Evolutionary conservation across 2,113 vertebrate genomes (phyloP).

Genomic region (Pachypanchax playfairii): DNA sequence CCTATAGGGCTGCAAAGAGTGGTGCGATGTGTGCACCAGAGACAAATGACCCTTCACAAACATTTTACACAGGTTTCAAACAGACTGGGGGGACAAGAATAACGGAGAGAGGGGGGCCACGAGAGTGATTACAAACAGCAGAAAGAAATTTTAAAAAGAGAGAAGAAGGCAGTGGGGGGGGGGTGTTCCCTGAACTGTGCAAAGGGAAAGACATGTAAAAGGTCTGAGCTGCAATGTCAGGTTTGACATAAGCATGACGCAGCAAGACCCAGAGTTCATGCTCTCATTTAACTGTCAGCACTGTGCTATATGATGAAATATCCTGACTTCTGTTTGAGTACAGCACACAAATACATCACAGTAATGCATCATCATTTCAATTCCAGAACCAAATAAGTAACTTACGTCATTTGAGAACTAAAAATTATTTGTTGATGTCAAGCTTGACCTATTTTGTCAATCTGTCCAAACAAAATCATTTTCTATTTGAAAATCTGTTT

Average conservation of each 20-base stretch:
- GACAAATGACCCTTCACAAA: slow-evolving; percentile 24
- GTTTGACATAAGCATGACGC: slow-evolving; percentile 23
- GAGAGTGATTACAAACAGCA: slow-evolving; percentile 28
- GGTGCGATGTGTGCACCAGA: slow-evolving; percentile 11
- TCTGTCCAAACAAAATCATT: too few relatives aligned
- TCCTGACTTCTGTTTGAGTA: neutral
- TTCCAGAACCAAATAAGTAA: slow-evolving; percentile 28
- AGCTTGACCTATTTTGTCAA: neutral
- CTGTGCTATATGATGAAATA: neutral
- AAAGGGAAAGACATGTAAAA: slow-evolving; percentile 54
- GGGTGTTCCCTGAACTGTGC: slow-evolving; percentile 30
- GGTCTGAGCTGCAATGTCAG: slow-evolving; percentile 51
- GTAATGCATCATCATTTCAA: slow-evolving; percentile 30
- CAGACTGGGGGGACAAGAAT: slow-evolving; percentile 34
- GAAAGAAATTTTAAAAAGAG: slow-evolving; percentile 5
- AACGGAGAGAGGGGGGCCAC: neutral
- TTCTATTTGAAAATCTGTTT: too few relatives aligned
- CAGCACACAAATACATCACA: slow-evolving; percentile 33
- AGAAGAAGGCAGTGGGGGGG: neutral
- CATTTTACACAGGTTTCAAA: slow-evolving; percentile 40
- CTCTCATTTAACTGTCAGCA: neutral
- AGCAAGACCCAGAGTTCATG: slow-evolving; percentile 10
- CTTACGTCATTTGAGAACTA: slow-evolving; percentile 25
- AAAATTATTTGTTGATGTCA: neutral
- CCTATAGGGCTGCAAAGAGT: slow-evolving; percentile 34